These are phyloP conservation scores for Microchrysa polita DNA, from an alignment of 2,888 invertebrate genomes.

Conservation along the genomic window DNA sequence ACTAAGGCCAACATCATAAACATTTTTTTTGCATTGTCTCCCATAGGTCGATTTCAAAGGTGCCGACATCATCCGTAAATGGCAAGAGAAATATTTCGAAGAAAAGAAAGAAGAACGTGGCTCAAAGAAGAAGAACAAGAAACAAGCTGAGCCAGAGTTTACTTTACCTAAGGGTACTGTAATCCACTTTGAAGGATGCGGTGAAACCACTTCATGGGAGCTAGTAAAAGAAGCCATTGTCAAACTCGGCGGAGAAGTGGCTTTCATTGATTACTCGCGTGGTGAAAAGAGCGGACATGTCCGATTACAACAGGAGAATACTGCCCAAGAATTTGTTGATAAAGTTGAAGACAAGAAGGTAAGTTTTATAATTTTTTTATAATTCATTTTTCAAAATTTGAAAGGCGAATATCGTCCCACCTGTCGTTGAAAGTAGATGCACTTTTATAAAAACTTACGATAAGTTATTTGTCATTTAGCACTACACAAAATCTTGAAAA, in stretches of 20 bases:
- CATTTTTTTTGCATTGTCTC: background rate
- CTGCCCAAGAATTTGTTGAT: constrained; percentile 72
- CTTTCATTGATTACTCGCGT: constrained; percentile 79
- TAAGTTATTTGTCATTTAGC: background rate
- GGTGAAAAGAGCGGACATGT: constrained; percentile 80
- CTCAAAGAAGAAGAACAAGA: constrained; percentile 58
- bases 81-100: constrained; percentile 75
- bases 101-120: constrained; percentile 75
- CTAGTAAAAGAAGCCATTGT: constrained; percentile 76
- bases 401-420: constrained; percentile 86
- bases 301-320: constrained; percentile 75
- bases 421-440: constrained; percentile 63
- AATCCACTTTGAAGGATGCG: constrained; percentile 73
- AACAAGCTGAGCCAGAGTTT: constrained; percentile 46
- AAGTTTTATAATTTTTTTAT: constrained; percentile 72
- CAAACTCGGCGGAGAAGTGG: constrained; percentile 65
- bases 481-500: too few species aligned
- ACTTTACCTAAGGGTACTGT: constrained; percentile 77
- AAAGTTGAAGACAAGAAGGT: constrained; percentile 74
- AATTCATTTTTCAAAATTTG: constrained; percentile 83
- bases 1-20: too few species aligned
- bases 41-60: constrained; percentile 73
- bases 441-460: background rate
- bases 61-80: constrained; percentile 71
- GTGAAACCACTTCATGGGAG: constrained; percentile 71